Evolutionary conservation across 2,888 invertebrate genomes (phyloP).

Genomic region (Dryomyza anilis): DNA sequence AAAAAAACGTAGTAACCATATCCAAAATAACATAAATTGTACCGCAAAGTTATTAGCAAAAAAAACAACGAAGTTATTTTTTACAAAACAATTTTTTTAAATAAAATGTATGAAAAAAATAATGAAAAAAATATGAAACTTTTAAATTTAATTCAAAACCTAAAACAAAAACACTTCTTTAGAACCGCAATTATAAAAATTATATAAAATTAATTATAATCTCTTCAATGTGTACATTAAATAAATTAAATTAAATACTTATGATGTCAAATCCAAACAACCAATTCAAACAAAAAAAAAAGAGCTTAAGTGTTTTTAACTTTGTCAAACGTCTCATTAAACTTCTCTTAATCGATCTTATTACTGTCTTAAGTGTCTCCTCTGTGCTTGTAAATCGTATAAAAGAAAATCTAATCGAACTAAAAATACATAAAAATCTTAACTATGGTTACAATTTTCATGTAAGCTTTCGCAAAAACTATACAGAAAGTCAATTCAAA

Average conservation of each 20-base stretch:
- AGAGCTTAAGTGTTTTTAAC: slow-evolving; percentile 24
- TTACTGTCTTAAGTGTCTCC: neutral
- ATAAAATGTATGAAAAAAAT: neutral
- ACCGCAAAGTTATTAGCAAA: neutral
- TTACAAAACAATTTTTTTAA: slow-evolving; percentile 26
- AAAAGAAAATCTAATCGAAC: neutral
- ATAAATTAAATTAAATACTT: neutral
- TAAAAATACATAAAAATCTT: too few species aligned
- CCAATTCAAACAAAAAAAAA: neutral
- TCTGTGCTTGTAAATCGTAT: neutral
- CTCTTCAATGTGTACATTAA: slow-evolving; percentile 1
- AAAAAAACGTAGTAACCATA: neutral
- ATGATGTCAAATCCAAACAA: neutral
- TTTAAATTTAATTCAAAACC: neutral
- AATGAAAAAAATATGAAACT: slow-evolving; percentile 1
- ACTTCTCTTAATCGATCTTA: neutral
- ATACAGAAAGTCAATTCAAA: too few species aligned
- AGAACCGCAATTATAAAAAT: neutral
- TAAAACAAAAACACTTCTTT: neutral
- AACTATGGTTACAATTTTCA: too few species aligned
- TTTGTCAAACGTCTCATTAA: slow-evolving; percentile 16
- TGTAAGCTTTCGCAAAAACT: neutral
- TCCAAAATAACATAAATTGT: neutral
- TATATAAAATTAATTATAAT: neutral
- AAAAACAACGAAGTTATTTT: slow-evolving; percentile 29